Evolutionary conservation across 2,888 invertebrate genomes (phyloP).

Genomic region (Asteroscopus sphinx): DNA sequence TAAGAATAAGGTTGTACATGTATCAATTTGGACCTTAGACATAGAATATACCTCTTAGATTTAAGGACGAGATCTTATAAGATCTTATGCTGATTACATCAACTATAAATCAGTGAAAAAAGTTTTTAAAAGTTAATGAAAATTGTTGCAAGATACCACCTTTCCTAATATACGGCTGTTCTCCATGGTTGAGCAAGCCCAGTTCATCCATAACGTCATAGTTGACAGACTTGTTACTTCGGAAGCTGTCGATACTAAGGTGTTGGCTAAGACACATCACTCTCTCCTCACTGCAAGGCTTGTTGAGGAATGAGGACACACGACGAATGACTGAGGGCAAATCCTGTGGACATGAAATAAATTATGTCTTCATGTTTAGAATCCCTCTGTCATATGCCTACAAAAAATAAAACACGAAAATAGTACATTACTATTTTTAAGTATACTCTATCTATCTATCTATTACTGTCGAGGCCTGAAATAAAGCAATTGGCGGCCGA

Average conservation of each 20-base stretch:
- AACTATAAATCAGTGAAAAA: too few relatives aligned
- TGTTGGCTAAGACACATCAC: conserved; percentile 90
- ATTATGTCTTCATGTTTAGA: neutral
- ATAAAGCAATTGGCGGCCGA: too few relatives aligned
- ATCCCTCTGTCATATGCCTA: too few relatives aligned
- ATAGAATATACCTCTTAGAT: too few relatives aligned
- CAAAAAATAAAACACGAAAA: too few relatives aligned
- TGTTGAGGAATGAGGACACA: conserved; percentile 36
- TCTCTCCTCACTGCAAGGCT: conserved; percentile 73
- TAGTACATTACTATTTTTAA: too few relatives aligned
- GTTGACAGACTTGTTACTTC: conserved; percentile 90
- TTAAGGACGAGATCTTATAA: too few relatives aligned
- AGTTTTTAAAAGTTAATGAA: neutral
- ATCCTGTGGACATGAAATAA: conserved; percentile 16
- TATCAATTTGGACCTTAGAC: too few relatives aligned
- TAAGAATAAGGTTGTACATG: too few relatives aligned
- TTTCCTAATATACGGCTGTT: conserved; percentile 55
- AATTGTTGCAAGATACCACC: conserved; percentile 32
- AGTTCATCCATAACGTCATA: conserved; percentile 46
- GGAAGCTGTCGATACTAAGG: conserved; percentile 93
- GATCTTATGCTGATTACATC: too few relatives aligned
- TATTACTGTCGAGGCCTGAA: too few relatives aligned
- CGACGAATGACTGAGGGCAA: conserved; percentile 23
- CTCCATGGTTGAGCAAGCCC: conserved; percentile 28
- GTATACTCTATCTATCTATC: too few relatives aligned